Evolutionary conservation across 1,140 invertebrate species (phyloP).

Genomic region (Bombus difficillimus): DNA sequence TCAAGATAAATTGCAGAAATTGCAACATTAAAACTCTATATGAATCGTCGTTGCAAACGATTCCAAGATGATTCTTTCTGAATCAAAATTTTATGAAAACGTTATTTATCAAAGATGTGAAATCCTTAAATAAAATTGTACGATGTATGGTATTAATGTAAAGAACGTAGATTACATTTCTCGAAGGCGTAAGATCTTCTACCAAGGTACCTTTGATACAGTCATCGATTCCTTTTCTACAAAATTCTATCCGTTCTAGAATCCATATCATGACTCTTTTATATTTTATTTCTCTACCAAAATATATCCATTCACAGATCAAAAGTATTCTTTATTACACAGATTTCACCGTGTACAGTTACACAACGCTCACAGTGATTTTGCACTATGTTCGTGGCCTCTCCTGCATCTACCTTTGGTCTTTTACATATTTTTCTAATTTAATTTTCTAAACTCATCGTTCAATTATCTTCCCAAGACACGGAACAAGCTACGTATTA

Average conservation of each 20-base stretch:
- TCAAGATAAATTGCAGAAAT: too few relatives aligned
- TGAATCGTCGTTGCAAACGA: too few relatives aligned
- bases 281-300: background rate
- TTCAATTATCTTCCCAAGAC: too few relatives aligned
- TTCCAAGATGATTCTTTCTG: too few relatives aligned
- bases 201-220: background rate
- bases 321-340: too few relatives aligned
- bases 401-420: background rate
- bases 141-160: background rate
- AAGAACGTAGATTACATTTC: background rate
- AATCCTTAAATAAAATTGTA: background rate
- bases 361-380: too few relatives aligned
- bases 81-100: background rate
- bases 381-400: background rate
- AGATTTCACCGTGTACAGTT: background rate
- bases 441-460: background rate
- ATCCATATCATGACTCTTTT: background rate
- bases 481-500: too few relatives aligned
- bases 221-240: too few relatives aligned
- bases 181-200: too few relatives aligned
- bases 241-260: background rate
- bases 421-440: too few relatives aligned
- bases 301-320: background rate
- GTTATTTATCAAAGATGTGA: background rate
- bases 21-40: too few relatives aligned